phyloP scores from a whole-genome alignment of 2,888 invertebrate genomes.

The Epicampocera succincta region DNA sequence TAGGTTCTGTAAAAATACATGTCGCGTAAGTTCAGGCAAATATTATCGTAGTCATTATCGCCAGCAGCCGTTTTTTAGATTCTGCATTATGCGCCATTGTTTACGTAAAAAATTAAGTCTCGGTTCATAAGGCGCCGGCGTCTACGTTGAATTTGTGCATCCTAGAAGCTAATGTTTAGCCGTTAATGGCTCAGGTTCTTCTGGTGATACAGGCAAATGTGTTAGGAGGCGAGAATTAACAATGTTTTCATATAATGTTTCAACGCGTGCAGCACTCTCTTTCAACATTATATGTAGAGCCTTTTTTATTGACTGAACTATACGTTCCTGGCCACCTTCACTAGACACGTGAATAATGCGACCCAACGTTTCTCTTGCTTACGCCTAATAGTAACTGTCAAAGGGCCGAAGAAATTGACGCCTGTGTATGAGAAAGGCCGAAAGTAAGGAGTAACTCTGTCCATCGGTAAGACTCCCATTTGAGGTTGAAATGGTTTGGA shows the following conservation, averaged over 20 bases:
- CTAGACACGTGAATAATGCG: too few species aligned
- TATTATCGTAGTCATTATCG: too few species aligned
- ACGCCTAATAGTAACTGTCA: conserved; percentile 1
- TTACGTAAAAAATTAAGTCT: conserved; percentile 11
- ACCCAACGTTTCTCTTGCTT: too few species aligned
- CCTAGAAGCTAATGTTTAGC: too few species aligned
- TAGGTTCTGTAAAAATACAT: conserved; percentile 12
- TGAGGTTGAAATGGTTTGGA: conserved; percentile 2
- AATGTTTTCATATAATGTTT: too few species aligned
- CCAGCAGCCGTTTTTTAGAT: too few species aligned
- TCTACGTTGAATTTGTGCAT: too few species aligned
- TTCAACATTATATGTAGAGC: background rate
- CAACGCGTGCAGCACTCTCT: conserved; percentile 7
- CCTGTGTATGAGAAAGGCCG: conserved; percentile 65
- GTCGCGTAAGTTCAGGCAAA: background rate
- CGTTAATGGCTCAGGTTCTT: too few species aligned
- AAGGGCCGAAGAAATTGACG: conserved; percentile 38
- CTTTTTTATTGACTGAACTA: conserved; percentile 8
- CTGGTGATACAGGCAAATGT: too few species aligned
- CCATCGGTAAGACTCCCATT: conserved; percentile 3
- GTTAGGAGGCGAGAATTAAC: too few species aligned
- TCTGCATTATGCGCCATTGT: conserved; percentile 31
- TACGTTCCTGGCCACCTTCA: conserved; percentile 17
- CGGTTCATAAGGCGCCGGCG: too few species aligned
- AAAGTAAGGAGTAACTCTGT: conserved; percentile 14